phyloP scores from a whole-genome alignment of 2,888 invertebrate species.

The Lepidocyrtinus sp. region DNA sequence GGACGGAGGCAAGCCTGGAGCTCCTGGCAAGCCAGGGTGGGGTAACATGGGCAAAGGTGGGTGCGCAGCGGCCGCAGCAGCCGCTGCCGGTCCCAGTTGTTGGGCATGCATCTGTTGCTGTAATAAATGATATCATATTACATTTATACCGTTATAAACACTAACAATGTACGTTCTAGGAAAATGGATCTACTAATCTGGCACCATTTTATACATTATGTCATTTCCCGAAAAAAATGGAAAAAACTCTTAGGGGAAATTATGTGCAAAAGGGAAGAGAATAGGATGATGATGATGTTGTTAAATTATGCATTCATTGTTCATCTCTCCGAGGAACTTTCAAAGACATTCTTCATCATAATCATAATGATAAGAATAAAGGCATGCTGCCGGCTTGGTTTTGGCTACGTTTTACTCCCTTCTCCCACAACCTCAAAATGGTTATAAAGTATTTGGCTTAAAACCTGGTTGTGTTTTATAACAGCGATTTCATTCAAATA shows the following conservation, averaged over 20 bases:
- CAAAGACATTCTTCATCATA: constrained; percentile 40
- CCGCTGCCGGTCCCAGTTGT: constrained; percentile 82
- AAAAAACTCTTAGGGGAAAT: too few relatives aligned
- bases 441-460: too few relatives aligned
- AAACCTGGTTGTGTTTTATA: too few relatives aligned
- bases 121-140: too few relatives aligned
- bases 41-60: constrained; percentile 83
- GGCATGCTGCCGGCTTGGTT: not conserved
- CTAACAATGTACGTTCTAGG: too few relatives aligned
- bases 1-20: constrained; percentile 74
- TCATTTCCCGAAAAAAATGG: too few relatives aligned
- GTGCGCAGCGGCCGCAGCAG: constrained; percentile 74
- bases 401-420: not conserved
- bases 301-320: constrained; percentile 54
- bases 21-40: constrained; percentile 78
- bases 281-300: constrained; percentile 31
- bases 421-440: too few relatives aligned
- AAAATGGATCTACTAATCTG: too few relatives aligned
- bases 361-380: constrained; percentile 1
- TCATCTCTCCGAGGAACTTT: constrained; percentile 51
- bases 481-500: too few relatives aligned
- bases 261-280: not conserved
- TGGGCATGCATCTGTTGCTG: constrained; percentile 96
- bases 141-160: too few relatives aligned
- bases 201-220: too few relatives aligned